Percentiles rank a stretch among this genome's conserved stretches.
phyloP scores from a whole-genome alignment of 2,888 invertebrate genomes.

The Plutella xylostella region DNA sequence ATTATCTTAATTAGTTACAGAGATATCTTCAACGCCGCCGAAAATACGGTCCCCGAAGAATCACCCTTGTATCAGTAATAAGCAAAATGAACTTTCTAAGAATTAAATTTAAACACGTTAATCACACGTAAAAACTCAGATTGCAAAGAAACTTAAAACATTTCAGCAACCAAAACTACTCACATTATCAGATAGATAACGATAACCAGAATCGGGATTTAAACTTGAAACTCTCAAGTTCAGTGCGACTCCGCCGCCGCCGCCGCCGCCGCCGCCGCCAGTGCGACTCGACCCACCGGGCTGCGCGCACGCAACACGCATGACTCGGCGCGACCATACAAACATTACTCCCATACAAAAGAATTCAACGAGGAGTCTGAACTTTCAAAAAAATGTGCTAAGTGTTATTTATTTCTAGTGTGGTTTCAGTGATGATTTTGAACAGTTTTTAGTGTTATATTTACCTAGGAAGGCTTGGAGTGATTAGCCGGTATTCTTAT shows the following conservation, averaged over 20 bases:
- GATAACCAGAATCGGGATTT: not conserved
- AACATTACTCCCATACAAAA: not conserved
- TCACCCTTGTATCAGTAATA: too few species aligned
- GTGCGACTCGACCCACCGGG: not conserved
- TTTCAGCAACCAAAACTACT: not conserved
- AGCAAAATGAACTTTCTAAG: too few species aligned
- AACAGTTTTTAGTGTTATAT: not conserved
- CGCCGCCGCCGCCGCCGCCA: not conserved
- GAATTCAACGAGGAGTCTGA: not conserved
- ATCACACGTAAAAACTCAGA: too few species aligned
- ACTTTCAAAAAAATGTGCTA: slow-evolving; percentile 1
- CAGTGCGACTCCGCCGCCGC: not conserved
- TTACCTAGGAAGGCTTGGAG: too few species aligned
- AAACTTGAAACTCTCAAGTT: slow-evolving; percentile 6
- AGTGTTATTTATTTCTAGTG: not conserved
- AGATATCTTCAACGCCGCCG: too few species aligned
- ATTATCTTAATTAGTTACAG: too few species aligned
- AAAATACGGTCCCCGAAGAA: too few species aligned
- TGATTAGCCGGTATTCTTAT: not conserved
- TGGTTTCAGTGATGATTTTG: not conserved
- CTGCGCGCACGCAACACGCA: slow-evolving; percentile 2
- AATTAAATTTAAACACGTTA: too few species aligned
- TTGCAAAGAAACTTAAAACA: too few species aligned
- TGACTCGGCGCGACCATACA: too few species aligned
- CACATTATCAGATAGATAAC: not conserved